Evolutionary conservation across 2,797 vertebrate genomes (phyloP), one percentile per base, ranked within the genome.

Genomic region (Erethizon dorsatum): DNA sequence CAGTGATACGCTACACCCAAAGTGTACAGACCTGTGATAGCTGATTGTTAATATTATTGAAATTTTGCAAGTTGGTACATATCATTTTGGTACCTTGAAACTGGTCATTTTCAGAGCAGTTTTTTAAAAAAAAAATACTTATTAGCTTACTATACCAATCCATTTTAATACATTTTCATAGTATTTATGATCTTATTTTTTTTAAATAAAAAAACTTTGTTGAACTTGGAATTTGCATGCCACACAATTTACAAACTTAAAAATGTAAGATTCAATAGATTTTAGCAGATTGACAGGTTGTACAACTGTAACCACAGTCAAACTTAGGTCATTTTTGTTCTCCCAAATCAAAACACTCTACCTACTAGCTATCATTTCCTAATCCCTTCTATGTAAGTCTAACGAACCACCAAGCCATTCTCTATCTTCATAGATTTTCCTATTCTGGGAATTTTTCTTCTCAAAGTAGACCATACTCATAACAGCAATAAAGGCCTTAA

Each of bases 1-100:
- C 37, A 88, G 14, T 5, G 9, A n/a, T 85, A 67, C 26, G 8
- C 6, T 56, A 31, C 12, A 87, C 8, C 1, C 52, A 90, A 54
- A 13, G 31, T 69, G 5, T 22, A 75, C 1, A 75, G 20, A 14
- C 1, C 52, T 8, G 28, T 78, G 22, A 57, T 45, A 69, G 63
- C n/a, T 89, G 26, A 69, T 50, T 80, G 17, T n/a, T n/a, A 79
- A 89, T 83, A 87, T 61, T 88, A 86, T 80, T 41, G 52, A 85
- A 91, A 82, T 6, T 78, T 91, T 89, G 0, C 4, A 47, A 17
- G 47, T 77, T 82, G 3, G 7, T 85, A 59, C 59, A 33, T 73
- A 71, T 47, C 14, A 67, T 24, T 93, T 69, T 47, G 3, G 4
- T 77, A 75, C 6, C 45, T 97, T 95, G 56, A 75, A 83, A 56